A percentile compares a stretch with the other conserved stretches of the same genome.
Evolutionary conservation across 2,113 vertebrate species (phyloP).

Genomic region (Pluvialis apricaria): DNA sequence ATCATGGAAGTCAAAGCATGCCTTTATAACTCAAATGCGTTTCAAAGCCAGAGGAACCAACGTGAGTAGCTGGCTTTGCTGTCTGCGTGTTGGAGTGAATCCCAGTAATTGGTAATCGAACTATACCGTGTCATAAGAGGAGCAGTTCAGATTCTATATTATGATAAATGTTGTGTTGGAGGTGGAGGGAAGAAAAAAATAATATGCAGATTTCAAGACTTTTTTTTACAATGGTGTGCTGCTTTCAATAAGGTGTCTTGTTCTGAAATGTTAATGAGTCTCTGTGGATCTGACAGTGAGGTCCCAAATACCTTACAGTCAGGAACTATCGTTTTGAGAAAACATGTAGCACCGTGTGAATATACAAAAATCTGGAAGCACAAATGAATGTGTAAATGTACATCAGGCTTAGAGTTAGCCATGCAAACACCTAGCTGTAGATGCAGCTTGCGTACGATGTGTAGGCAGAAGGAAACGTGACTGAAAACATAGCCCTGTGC

Average conservation of each 20-base stretch:
- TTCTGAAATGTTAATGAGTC: background rate
- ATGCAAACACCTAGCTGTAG: background rate
- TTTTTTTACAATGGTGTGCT: background rate
- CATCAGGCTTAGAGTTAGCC: background rate
- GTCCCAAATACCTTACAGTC: background rate
- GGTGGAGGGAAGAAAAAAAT: background rate
- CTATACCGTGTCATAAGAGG: background rate
- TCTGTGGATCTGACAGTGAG: background rate
- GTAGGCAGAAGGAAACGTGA: conserved; percentile 17
- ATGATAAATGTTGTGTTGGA: background rate
- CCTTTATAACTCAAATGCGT: background rate
- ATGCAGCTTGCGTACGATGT: background rate
- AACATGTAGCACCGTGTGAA: background rate
- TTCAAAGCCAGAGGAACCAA: background rate
- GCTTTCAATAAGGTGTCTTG: background rate
- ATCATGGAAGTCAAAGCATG: background rate
- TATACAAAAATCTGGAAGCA: background rate
- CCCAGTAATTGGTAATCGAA: background rate
- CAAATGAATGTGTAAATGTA: background rate
- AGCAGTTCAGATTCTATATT: background rate
- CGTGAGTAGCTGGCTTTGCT: background rate
- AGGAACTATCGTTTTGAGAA: background rate
- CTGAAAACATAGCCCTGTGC: background rate
- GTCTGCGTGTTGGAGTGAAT: background rate
- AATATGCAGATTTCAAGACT: background rate